Evolutionary conservation across 1,140 invertebrate species (phyloP).

Genomic region (Drosophila littoralis): DNA sequence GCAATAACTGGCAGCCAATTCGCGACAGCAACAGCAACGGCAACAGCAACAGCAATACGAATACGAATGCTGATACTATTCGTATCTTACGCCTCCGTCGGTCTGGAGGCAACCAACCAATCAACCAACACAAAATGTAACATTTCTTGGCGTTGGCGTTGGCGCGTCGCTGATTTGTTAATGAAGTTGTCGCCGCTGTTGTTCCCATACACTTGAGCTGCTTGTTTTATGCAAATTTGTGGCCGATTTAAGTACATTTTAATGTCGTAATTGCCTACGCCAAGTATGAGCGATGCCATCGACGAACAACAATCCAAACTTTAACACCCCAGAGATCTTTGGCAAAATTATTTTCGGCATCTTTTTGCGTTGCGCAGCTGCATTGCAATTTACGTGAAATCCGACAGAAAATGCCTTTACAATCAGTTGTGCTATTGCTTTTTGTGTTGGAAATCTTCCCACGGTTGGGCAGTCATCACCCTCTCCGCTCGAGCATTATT

Average conservation of each 20-base stretch:
- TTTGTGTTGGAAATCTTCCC: constrained; percentile 78
- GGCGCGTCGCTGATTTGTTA: constrained; percentile 60
- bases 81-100: constrained; percentile 38
- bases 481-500: constrained; percentile 56
- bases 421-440: constrained; percentile 20
- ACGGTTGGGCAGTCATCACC: constrained; percentile 72
- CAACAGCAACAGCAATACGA: constrained; percentile 2
- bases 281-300: background rate
- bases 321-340: constrained; percentile 35
- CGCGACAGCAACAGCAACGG: constrained; percentile 25
- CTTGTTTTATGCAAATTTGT: constrained; percentile 59
- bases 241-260: constrained; percentile 54
- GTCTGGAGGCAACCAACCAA: constrained; percentile 38
- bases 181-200: constrained; percentile 61
- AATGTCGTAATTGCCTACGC: constrained; percentile 51
- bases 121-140: constrained; percentile 52
- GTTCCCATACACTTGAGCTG: constrained; percentile 21
- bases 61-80: constrained; percentile 24
- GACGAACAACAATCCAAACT: constrained; percentile 22
- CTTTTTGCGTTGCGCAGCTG: constrained; percentile 70
- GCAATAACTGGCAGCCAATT: constrained; percentile 53
- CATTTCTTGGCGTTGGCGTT: constrained; percentile 45
- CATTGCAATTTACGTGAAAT: constrained; percentile 63
- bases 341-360: constrained; percentile 41
- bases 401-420: constrained; percentile 39